Conservation (phyloP, 1,140 invertebrate genomes). For the Meloidogyne chitwoodi region DNA sequence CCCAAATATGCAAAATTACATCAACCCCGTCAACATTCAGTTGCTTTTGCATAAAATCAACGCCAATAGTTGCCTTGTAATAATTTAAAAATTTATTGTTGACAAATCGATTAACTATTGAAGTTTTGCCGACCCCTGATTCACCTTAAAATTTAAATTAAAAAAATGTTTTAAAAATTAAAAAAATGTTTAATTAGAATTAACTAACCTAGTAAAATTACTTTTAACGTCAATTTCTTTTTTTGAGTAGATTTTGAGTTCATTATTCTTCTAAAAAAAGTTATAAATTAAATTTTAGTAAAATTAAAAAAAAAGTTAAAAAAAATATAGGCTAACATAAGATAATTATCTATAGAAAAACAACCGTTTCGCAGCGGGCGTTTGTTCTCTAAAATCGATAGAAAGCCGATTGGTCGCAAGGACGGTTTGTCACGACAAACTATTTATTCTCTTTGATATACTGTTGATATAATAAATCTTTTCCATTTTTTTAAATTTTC, state of each 20-base stretch:
- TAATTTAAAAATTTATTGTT: conserved; percentile 99
- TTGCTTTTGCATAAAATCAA: conserved; percentile 98
- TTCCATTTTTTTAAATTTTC: not conserved
- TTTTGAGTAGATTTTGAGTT: not conserved
- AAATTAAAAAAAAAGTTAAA: not conserved
- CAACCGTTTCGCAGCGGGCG: too few species aligned
- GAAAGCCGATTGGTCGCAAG: too few species aligned
- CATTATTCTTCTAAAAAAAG: not conserved
- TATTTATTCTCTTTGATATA: too few species aligned
- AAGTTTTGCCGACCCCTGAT: conserved; percentile 84
- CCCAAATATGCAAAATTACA: conserved; percentile 70
- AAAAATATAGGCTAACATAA: too few species aligned
- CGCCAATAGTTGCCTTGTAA: conserved; percentile 97
- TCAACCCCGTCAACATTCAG: conserved; percentile 95
- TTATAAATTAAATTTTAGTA: not conserved
- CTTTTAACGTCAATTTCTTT: conserved; percentile 4
- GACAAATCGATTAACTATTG: conserved; percentile 99
- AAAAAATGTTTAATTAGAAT: not conserved
- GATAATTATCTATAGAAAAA: too few species aligned
- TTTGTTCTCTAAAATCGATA: too few species aligned
- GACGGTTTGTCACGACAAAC: too few species aligned
- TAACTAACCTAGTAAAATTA: conserved; percentile 5
- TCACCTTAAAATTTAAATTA: conserved; percentile 39
- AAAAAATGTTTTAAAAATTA: not conserved
- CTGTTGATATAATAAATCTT: too few species aligned